phyloP scores from a whole-genome alignment of 2,888 invertebrate species.

The Enoplolaimus lenunculus region DNA sequence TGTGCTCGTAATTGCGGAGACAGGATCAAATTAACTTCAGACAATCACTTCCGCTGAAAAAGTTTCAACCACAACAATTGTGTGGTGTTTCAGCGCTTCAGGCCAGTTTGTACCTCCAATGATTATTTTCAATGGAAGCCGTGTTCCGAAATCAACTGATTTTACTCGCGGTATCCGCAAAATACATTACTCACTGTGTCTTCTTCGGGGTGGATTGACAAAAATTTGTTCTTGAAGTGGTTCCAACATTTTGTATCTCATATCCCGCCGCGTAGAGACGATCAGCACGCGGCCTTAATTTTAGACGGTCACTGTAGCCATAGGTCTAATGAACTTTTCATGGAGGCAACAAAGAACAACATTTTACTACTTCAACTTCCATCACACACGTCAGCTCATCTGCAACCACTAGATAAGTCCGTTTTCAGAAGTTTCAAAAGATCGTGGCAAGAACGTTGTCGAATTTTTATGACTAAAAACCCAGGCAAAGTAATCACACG shows the following conservation, averaged over 20 bases:
- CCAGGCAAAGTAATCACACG: background rate
- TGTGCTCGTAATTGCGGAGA: background rate
- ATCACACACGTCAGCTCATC: background rate
- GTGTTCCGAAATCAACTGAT: too few relatives aligned
- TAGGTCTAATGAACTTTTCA: background rate
- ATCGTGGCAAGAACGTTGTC: background rate
- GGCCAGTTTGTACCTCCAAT: constrained; percentile 12
- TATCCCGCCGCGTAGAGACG: too few relatives aligned
- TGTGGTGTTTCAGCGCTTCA: constrained; percentile 8
- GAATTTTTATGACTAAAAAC: background rate
- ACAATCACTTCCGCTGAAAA: background rate
- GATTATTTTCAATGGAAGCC: background rate
- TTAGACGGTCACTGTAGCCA: constrained; percentile 12
- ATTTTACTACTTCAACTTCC: background rate
- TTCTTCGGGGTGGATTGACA: background rate
- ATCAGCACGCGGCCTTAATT: background rate
- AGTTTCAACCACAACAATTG: background rate
- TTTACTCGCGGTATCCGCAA: too few relatives aligned
- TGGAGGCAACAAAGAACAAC: background rate
- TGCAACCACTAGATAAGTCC: constrained; percentile 9
- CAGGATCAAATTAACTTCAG: background rate
- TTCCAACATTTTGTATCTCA: constrained; percentile 2
- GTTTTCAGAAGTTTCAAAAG: background rate
- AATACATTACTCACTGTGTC: background rate
- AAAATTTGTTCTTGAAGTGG: background rate